These are phyloP conservation scores for Pundamilia nyererei DNA, from an alignment of 2,113 vertebrate species.

Conservation along the genomic window DNA sequence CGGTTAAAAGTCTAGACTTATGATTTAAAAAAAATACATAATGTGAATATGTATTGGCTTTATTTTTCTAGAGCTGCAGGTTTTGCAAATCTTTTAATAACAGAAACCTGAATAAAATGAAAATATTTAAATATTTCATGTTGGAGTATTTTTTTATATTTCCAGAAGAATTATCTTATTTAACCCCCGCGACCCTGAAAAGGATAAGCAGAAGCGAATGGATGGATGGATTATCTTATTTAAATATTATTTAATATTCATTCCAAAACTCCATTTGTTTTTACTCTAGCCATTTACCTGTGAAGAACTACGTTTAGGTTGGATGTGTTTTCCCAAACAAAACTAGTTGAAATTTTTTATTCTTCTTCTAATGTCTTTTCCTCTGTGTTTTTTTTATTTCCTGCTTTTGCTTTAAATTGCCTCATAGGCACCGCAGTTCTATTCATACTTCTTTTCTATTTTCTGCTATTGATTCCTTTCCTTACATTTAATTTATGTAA, in stretches of 20 bases:
- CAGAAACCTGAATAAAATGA: neutral
- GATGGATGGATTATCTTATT: neutral
- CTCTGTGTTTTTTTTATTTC: neutral
- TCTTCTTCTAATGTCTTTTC: neutral
- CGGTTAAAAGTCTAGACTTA: neutral
- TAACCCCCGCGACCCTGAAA: rapidly evolving
- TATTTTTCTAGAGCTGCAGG: neutral
- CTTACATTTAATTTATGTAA: neutral
- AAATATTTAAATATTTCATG: neutral
- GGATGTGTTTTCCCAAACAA: neutral
- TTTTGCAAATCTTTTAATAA: neutral
- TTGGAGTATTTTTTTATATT: neutral
- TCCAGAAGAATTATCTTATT: neutral
- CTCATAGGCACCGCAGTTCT: neutral
- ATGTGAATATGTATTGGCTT: neutral
- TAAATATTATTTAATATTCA: neutral
- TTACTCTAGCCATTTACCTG: neutral
- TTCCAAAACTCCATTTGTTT: neutral
- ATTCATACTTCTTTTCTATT: neutral
- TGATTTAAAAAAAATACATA: rapidly evolving
- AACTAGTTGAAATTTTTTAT: neutral
- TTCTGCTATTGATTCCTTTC: rapidly evolving
- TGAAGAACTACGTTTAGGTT: neutral
- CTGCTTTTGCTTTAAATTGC: neutral
- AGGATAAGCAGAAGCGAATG: neutral